Evolutionary conservation across 1,140 invertebrate genomes (phyloP).

Genomic region (Papilio xuthus): DNA sequence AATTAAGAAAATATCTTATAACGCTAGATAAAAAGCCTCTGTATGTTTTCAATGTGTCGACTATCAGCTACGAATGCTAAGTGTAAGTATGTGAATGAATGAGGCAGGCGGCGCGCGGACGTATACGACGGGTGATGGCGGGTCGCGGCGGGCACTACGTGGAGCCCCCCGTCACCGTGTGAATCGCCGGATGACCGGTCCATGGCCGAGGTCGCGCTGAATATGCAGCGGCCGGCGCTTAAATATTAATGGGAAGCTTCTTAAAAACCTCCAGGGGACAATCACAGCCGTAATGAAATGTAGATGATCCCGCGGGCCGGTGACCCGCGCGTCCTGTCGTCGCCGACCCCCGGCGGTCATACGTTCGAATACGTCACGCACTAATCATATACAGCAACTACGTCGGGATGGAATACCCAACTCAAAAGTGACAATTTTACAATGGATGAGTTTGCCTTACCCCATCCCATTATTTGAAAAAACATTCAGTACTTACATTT

Average conservation of each 20-base stretch:
- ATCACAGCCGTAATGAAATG: slow-evolving; percentile 69
- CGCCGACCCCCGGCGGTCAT: slow-evolving; percentile 21
- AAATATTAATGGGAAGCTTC: slow-evolving; percentile 70
- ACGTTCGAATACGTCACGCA: slow-evolving; percentile 31
- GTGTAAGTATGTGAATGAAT: background rate
- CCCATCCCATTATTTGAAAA: background rate
- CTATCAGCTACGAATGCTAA: background rate
- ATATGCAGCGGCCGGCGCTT: slow-evolving; percentile 65
- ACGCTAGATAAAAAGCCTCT: background rate
- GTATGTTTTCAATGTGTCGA: background rate
- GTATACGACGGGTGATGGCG: background rate
- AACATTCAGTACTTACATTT: background rate
- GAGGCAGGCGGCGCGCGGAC: background rate
- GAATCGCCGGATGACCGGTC: slow-evolving; percentile 62
- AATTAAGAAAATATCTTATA: background rate
- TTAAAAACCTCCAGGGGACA: slow-evolving; percentile 69
- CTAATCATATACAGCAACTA: slow-evolving; percentile 11
- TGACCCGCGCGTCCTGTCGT: slow-evolving; percentile 57
- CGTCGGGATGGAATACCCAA: slow-evolving; percentile 29
- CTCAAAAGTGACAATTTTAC: slow-evolving; percentile 34
- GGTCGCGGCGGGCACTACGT: background rate
- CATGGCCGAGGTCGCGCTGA: slow-evolving; percentile 68
- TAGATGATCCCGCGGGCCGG: slow-evolving; percentile 59
- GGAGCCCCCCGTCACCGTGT: slow-evolving; percentile 25
- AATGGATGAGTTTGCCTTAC: background rate